Base-by-base conservation (phyloP, 1,140 invertebrate genomes). In the Ceratina australensis region DNA sequence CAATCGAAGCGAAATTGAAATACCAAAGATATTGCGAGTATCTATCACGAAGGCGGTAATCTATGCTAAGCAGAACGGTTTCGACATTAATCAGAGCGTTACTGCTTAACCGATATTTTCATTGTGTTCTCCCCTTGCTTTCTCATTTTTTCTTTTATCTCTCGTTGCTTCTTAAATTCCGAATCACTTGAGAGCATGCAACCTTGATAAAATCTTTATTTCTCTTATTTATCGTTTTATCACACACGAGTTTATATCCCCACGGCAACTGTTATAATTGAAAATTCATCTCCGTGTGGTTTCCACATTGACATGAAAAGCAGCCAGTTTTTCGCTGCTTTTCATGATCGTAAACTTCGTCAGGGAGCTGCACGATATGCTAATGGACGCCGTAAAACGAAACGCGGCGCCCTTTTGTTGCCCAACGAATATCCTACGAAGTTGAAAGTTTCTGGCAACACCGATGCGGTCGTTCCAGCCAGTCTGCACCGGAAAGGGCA, bases 81-180 rank as follows among this genome's bases (percentile, higher is more conserved):
- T 75, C 59, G 16, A 75, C 54, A 77, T 77, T 83, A 90, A 91
- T 90, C 89, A 91, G 89, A 91, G 89, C 90, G 90, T 90, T 84
- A 89, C 89, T 88, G 89, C 87, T 90, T 90, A 86, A 87, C 82
- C 86, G 87, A 72, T 72, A 72, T 78, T 79, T 68, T 81, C 77
- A 63, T 72, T 78, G n/a, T 72, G 22, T 54, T 67, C 24, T 79
- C 78, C n/a, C 64, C 57, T 78, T 59, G 28, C 74, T 63, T 54
- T 74, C 72, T 56, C 50, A 15, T n/a, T 59, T n/a, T 22, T 28
- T 60, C 22, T 54, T 52, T 13, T 15, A 68, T 50, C 42, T 28
- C 13, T 20, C 42, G 50, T 72, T 60, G 42, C 10, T n/a, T 49
- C 49, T 20, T 60, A 42, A 42, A 42, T 42, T 42, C 10, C 5